Evolutionary conservation across 2,797 vertebrate species (phyloP).

Genomic region (Siniperca undulata): DNA sequence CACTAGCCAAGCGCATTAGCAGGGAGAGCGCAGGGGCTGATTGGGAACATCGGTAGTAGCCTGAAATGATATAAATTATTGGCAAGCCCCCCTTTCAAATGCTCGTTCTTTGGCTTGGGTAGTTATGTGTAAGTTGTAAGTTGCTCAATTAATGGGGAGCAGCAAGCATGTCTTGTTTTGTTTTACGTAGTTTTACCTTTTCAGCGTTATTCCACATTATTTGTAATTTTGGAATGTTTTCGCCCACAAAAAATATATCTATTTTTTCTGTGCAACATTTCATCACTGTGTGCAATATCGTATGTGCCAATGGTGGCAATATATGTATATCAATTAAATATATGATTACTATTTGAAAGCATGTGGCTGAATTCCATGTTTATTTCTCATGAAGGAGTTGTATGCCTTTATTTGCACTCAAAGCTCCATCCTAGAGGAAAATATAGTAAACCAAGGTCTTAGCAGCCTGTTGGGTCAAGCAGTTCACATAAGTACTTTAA

Average conservation of each 20-base stretch:
- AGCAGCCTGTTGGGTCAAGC: constrained; percentile 73
- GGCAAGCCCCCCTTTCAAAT: constrained; percentile 58
- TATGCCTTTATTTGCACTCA: constrained; percentile 87
- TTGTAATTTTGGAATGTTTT: constrained; percentile 87
- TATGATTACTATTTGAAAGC: constrained; percentile 90
- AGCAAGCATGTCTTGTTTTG: constrained; percentile 81
- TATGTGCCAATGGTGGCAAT: constrained; percentile 90
- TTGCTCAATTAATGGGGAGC: constrained; percentile 83
- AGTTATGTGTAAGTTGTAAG: constrained; percentile 81
- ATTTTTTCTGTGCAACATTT: constrained; percentile 88
- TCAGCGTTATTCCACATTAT: constrained; percentile 86
- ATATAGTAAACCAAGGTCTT: constrained; percentile 72
- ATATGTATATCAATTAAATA: constrained; percentile 91
- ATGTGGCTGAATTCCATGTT: constrained; percentile 89
- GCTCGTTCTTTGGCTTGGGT: constrained; percentile 78
- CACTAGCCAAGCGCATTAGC: constrained; percentile 63
- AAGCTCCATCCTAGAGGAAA: constrained; percentile 79
- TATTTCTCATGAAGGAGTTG: constrained; percentile 84
- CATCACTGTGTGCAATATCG: constrained; percentile 91
- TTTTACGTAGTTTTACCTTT: constrained; percentile 78
- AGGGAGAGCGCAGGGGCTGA: constrained; percentile 65
- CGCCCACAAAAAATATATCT: constrained; percentile 82
- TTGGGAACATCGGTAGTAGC: constrained; percentile 65
- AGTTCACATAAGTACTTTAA: constrained; percentile 77
- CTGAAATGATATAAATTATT: constrained; percentile 55